Conservation (phyloP, 2,797 vertebrate species). For the Gambelia wislizenii region DNA sequence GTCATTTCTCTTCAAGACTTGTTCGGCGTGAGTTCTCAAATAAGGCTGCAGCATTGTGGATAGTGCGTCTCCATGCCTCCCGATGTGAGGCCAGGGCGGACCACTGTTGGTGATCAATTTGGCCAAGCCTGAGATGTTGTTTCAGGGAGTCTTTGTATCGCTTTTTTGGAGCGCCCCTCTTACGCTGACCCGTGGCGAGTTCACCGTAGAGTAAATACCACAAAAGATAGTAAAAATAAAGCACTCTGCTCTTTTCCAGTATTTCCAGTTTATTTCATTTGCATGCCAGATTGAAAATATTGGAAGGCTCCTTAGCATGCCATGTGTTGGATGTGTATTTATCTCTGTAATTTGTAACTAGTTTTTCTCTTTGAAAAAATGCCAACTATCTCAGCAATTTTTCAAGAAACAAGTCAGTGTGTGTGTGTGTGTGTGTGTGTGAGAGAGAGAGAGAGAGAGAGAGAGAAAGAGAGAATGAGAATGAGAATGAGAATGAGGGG, state of each 20-base stretch:
- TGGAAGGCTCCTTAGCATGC: background rate
- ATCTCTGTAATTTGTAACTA: background rate
- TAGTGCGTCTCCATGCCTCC: too few relatives aligned
- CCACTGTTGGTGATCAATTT: too few relatives aligned
- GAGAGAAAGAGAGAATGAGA: background rate
- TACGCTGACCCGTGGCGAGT: too few relatives aligned
- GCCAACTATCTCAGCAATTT: background rate
- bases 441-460: background rate
- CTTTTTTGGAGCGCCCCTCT: too few relatives aligned
- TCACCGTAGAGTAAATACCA: background rate
- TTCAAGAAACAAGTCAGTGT: background rate
- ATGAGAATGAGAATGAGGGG: background rate
- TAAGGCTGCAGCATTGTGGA: too few relatives aligned
- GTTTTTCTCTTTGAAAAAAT: conserved; percentile 5
- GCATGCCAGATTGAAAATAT: background rate
- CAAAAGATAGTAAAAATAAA: background rate
- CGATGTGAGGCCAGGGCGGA: too few relatives aligned
- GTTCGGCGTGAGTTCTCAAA: too few relatives aligned
- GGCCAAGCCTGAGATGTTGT: too few relatives aligned
- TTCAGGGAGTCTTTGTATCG: too few relatives aligned
- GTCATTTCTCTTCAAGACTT: too few relatives aligned
- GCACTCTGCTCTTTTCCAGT: background rate
- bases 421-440: background rate
- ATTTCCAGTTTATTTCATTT: background rate
- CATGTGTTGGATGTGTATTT: background rate